Evolutionary conservation across 2,888 invertebrate species (phyloP), one percentile per base, ranked within the genome.

Genomic region (Acholoe squamosa): DNA sequence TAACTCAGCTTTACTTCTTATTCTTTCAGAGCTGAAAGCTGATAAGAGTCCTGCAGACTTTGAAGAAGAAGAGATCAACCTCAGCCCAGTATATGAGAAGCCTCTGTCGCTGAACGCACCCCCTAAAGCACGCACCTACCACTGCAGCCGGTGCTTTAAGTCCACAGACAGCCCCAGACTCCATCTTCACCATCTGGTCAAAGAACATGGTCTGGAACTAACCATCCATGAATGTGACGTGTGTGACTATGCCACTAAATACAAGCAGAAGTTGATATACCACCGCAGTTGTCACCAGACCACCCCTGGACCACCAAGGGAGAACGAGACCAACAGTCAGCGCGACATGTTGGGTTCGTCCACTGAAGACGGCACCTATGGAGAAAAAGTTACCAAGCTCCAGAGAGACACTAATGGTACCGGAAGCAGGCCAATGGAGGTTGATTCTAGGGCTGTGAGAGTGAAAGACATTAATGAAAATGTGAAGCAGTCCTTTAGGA

Each of bases 211-310:
- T 33, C 91, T 93, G 16, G 94, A 94, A 89, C 93, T 94, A 56
- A 92, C 91, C 52, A 94, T 94, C 84, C 94, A 94, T 89, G 94
- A 94, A 90, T 95, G 95, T 92, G 93, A 94, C 91, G 92, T 94
- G 31, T 95, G 95, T 92, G 94, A 94, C 84, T 95, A 94, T 92
- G 94, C 94, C n/a, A 95, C 94, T 25, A 93, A 93, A 91, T 94
- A 94, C 92, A 94, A 94, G 91, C 94, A 94, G 91, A 94, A 94
- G 90, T 93, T 94, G 28, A 93, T 94, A 43, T 92, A 94, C 19
- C 95, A 95, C 91, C 92, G 93, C 28, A 94, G 94, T 61, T 84
- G 91, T 28, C 76, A 76, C 31, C 14, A 16, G 28, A 76, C 25
- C 19, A n/a, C 1, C 25, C 28, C 25, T 31, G 31, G 25, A n/a